Evolutionary conservation across 2,888 invertebrate genomes (phyloP), one percentile per base, ranked within the genome.

Genomic region (Eumerus sabulonum): DNA sequence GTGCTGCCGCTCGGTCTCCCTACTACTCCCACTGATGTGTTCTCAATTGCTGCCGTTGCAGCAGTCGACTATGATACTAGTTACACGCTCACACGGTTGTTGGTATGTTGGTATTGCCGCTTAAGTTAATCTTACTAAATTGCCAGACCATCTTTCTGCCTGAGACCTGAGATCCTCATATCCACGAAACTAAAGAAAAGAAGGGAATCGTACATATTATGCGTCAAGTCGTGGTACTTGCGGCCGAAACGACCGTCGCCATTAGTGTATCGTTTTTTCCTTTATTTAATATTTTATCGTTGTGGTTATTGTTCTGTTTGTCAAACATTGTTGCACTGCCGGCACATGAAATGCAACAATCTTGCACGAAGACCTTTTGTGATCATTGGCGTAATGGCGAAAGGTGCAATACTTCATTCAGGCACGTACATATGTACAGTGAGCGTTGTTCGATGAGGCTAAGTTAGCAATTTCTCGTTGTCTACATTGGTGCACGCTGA

Each of bases 231-330:
- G 54, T 48, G 13, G 9, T 51, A 56, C 62, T 67, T 66, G 50
- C 40, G 47, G 71, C 60, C 62, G 62, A 62, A 71, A 62, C 66
- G 71, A 56, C 56, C 54, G 60, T 66, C 70, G 48, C 38, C 54
- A 36, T 56, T 70, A 59, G 3, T 7, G 18, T 51, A 62, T 50
- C 18, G 48, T 27, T 16, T 36, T 66, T 60, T 38, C 44, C 40
- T 54, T 59, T 16, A 42, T 64, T 59, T 4, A 27, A 27, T 27
- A 27, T 27, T 27, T 27, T 27, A 27, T 27, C 7, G 7, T 53
- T 47, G 53, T 36, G 47, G 56, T 47, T 54, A 44, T 50, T 56
- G 47, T 66, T 60, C 16, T 18, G 60, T 57, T 19, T 62, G 54
- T 16, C 42, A 63, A 50, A 62, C 71, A 63, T 62, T 70, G 60